Conservation (phyloP, 2,113 vertebrate species). For the Meleagris gallopavo region DNA sequence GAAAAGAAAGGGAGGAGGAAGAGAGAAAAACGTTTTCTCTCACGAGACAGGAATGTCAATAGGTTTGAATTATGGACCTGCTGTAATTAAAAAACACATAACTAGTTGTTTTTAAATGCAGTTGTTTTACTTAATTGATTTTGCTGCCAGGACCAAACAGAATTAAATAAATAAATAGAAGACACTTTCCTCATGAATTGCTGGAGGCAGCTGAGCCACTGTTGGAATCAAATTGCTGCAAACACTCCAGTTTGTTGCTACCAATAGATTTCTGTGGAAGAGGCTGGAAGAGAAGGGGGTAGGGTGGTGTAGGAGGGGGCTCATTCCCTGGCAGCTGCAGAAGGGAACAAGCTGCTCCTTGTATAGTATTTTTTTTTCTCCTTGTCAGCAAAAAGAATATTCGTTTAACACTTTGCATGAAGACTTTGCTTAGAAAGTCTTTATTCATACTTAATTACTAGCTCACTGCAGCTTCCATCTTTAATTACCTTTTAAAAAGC, state of each 20-base stretch:
- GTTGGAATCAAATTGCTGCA: slow-evolving; percentile 76
- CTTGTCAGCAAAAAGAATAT: slow-evolving; percentile 76
- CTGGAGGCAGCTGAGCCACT: slow-evolving; percentile 67
- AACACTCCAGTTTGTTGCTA: slow-evolving; percentile 58
- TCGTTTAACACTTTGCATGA: slow-evolving; percentile 66
- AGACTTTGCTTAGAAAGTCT: slow-evolving; percentile 79
- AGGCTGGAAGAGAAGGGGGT: background rate
- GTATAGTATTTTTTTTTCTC: slow-evolving; percentile 65
- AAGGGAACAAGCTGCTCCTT: slow-evolving; percentile 67
- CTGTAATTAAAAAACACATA: slow-evolving; percentile 79
- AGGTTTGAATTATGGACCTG: slow-evolving; percentile 73
- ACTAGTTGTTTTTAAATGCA: slow-evolving; percentile 77
- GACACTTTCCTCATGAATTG: slow-evolving; percentile 55
- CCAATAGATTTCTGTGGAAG: slow-evolving; percentile 58
- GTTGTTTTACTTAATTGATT: slow-evolving; percentile 83
- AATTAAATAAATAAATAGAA: slow-evolving; percentile 67
- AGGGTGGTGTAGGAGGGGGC: slow-evolving; percentile 48
- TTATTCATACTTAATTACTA: slow-evolving; percentile 85
- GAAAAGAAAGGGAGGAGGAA: background rate
- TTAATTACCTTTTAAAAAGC: slow-evolving; percentile 82
- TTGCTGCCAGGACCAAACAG: slow-evolving; percentile 52
- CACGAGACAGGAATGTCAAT: slow-evolving; percentile 54
- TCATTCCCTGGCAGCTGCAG: slow-evolving; percentile 65
- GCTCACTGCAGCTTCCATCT: slow-evolving; percentile 71
- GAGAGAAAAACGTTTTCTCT: slow-evolving; percentile 28